Conservation (phyloP, 2,888 invertebrate genomes). For the Chrysolina americana region DNA sequence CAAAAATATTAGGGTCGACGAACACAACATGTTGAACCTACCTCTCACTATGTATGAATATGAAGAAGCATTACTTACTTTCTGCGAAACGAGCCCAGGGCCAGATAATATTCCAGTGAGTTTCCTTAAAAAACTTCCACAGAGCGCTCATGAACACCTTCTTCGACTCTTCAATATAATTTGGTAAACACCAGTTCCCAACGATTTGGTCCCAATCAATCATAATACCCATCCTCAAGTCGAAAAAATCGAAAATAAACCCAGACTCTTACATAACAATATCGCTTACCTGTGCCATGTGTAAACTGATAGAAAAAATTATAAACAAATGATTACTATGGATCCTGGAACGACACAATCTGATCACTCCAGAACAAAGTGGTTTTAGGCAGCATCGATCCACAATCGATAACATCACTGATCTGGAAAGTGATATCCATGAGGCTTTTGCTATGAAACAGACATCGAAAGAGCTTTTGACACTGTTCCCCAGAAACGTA, state of each 20-base stretch:
- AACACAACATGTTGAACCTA: slow-evolving; percentile 14
- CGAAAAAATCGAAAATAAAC: slow-evolving; percentile 19
- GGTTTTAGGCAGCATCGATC: background rate
- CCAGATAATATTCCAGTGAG: slow-evolving; percentile 14
- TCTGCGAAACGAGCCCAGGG: slow-evolving; percentile 18
- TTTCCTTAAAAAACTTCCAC: slow-evolving; percentile 21
- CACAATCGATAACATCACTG: background rate
- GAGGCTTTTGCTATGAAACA: background rate
- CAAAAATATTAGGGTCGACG: background rate
- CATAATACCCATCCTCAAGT: slow-evolving; percentile 37
- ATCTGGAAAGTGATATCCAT: background rate
- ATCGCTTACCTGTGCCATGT: background rate
- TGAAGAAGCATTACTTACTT: slow-evolving; percentile 11
- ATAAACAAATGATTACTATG: background rate
- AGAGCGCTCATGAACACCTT: slow-evolving; percentile 10
- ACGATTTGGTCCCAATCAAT: slow-evolving; percentile 30
- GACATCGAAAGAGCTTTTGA: background rate
- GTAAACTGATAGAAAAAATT: too few species aligned
- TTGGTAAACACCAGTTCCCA: slow-evolving; percentile 34
- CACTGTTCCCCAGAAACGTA: background rate
- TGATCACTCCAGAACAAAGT: slow-evolving; percentile 3
- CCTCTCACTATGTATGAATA: slow-evolving; percentile 21
- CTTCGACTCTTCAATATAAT: slow-evolving; percentile 24
- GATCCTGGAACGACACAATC: background rate
- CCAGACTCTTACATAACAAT: background rate